phyloP scores from a whole-genome alignment of 2,113 vertebrate species.

The Typhlomys cinereus region DNA sequence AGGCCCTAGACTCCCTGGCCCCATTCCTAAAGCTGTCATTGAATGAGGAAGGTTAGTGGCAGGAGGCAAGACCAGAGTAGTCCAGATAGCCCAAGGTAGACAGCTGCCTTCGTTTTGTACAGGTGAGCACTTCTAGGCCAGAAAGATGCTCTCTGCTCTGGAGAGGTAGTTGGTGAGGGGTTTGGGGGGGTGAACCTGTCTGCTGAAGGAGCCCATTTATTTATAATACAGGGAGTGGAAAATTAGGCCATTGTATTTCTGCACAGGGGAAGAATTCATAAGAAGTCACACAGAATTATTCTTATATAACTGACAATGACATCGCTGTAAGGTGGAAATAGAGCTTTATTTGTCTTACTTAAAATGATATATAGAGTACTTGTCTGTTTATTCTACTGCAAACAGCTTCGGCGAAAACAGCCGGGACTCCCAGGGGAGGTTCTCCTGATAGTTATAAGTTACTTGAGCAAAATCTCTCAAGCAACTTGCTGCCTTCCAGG shows the following conservation, averaged over 20 bases:
- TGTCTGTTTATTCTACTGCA: constrained; percentile 91
- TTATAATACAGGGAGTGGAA: constrained; percentile 86
- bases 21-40: not conserved
- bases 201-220: constrained; percentile 86
- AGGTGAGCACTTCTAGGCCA: not conserved
- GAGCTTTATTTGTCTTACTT: constrained; percentile 93
- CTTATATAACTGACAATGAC: constrained; percentile 92
- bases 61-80: not conserved
- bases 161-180: constrained; percentile 75
- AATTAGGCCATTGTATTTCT: constrained; percentile 90
- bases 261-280: constrained; percentile 91
- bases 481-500: constrained; percentile 90
- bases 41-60: not conserved
- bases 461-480: constrained; percentile 89
- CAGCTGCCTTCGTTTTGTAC: not conserved
- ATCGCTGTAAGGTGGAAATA: constrained; percentile 90
- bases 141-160: not conserved
- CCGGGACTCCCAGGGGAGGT: constrained; percentile 82
- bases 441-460: constrained; percentile 90
- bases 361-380: constrained; percentile 92
- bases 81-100: not conserved
- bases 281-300: constrained; percentile 91
- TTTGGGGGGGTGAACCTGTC: constrained; percentile 74
- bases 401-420: constrained; percentile 91
- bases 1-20: rapidly evolving